Evolutionary conservation across 2,888 invertebrate genomes (phyloP), one percentile per base, ranked within the genome.

Genomic region (Chouioia cunea): DNA sequence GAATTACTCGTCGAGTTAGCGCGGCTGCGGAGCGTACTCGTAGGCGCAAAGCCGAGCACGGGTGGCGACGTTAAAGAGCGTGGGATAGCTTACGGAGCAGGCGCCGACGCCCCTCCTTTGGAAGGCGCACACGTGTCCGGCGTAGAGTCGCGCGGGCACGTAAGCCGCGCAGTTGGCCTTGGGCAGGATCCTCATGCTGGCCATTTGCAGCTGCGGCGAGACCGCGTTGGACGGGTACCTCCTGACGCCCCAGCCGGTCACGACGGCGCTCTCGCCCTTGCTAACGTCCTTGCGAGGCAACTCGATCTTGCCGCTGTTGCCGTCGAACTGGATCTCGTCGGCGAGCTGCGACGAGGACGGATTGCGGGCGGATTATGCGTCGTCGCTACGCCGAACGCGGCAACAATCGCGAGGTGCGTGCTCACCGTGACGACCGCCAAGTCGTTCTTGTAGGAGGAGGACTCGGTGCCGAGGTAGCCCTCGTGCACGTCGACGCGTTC

Each of bases 391-490:
- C n/a, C n/a, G n/a, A n/a, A n/a, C n/a, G n/a, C n/a, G n/a, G n/a
- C n/a, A n/a, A n/a, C n/a, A n/a, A n/a, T 27, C 27, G 3, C 27
- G 27, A 27, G 6, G 27, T n/a, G n/a, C n/a, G 27, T 15, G n/a
- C 23, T 64, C 62, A 76, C 76, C 71, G 27, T 72, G n/a, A 76
- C 20, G 12, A 74, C 23, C 15, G 71, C 76, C 14, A 73, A 48
- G 15, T 76, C 76, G 10, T 73, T 22, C n/a, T 22, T 56, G 46
- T 62, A 70, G 23, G 50, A 48, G 1, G 68, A 47, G 2, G 16
- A 15, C 2, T 57, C 52, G 57, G 47, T 48, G 23, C 27, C 57
- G 8, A 27, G n/a, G 18, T 53, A 71, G 15, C 12, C 22, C 10
- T 16, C 16, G 43, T 71, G 64, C 18, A 60, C 44, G 27, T 57